Conservation (phyloP, 35 echinoderm and acorn worm species). For the Heliocidaris erythrogramma region DNA sequence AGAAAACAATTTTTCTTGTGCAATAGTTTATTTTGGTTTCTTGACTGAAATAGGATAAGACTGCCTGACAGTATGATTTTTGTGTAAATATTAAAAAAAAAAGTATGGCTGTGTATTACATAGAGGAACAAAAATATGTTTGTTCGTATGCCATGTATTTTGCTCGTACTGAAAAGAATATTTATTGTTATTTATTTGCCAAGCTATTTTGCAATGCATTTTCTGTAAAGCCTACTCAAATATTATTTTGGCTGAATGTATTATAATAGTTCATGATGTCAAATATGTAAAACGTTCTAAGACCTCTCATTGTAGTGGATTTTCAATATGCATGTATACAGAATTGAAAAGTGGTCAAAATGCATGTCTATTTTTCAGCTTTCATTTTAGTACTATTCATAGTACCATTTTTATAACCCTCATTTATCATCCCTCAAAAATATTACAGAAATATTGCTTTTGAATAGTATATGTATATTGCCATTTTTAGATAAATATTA, state of each 20-base stretch:
- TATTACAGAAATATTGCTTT: no score
- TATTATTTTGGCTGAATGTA: neutral
- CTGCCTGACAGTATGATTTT: neutral
- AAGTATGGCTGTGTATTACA: neutral
- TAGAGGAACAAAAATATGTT: neutral
- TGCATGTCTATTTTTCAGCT: no score
- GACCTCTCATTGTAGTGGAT: neutral
- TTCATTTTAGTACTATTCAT: no score
- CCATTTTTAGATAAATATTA: no score
- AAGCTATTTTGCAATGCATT: neutral
- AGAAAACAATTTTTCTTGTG: neutral
- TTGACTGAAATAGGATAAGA: neutral
- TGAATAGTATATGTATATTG: no score
- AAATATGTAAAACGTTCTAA: neutral
- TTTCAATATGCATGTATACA: neutral
- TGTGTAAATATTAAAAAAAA: neutral
- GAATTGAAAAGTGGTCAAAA: neutral
- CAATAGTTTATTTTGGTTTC: neutral
- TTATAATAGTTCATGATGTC: constrained; percentile 10
- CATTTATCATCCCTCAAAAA: no score
- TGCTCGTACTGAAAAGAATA: neutral
- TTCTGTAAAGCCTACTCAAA: neutral
- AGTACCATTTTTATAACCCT: no score
- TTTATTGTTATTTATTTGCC: neutral
- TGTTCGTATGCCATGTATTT: neutral